These are phyloP conservation scores for Glaucopsyche alexis DNA, from an alignment of 2,888 invertebrate genomes.

Conservation along the genomic window DNA sequence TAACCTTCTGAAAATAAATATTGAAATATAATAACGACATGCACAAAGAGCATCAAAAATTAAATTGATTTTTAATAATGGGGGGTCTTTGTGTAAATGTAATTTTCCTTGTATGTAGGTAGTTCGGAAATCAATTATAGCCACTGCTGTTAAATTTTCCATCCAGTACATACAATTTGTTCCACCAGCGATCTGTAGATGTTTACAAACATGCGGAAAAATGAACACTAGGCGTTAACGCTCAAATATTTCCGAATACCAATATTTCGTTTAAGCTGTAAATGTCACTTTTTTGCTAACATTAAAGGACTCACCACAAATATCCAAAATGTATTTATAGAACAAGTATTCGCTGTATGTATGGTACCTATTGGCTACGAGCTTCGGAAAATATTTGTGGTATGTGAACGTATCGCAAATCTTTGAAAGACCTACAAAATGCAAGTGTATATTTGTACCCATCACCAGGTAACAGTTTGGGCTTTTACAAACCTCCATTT, in stretches of 20 bases:
- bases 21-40: no score
- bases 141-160: neutral
- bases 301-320: constrained; percentile 6
- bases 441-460: neutral
- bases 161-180: neutral
- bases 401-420: neutral
- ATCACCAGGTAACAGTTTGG: neutral
- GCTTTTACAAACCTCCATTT: neutral
- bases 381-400: neutral
- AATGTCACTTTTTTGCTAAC: neutral
- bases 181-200: neutral
- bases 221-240: no score
- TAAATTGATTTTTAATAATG: no score
- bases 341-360: neutral
- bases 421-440: neutral
- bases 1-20: neutral
- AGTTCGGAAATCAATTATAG: neutral
- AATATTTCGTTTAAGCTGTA: neutral
- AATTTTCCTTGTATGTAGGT: no score
- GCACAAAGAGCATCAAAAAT: no score
- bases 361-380: neutral
- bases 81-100: no score
- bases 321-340: constrained; percentile 1
- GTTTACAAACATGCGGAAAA: neutral
- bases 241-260: neutral